Percentiles rank a stretch among this genome's conserved stretches.
Evolutionary conservation across 2,888 invertebrate species (phyloP).

Genomic region (Torymus texanus): DNA sequence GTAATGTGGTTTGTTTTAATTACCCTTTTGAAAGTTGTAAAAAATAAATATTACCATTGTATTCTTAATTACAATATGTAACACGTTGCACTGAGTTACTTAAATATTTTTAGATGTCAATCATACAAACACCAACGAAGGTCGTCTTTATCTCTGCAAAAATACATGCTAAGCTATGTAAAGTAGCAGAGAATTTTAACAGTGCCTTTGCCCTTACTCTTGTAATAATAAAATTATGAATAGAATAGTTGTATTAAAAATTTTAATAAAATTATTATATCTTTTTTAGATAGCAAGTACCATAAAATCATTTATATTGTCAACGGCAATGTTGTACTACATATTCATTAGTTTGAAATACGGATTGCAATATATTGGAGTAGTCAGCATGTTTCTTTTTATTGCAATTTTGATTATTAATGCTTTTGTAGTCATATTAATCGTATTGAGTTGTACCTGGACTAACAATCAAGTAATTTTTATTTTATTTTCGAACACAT

Average conservation of each 20-base stretch:
- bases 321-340: constrained; percentile 21
- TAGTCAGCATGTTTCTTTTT: neutral
- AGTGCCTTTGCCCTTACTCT: constrained; percentile 26
- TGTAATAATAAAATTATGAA: neutral
- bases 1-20: too few relatives aligned
- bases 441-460: constrained; percentile 40
- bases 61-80: too few relatives aligned
- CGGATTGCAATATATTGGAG: neutral
- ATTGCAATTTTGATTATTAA: neutral
- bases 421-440: neutral
- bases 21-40: too few relatives aligned
- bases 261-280: neutral
- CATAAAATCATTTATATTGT: constrained; percentile 32
- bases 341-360: constrained; percentile 14
- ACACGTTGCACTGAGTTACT: too few relatives aligned
- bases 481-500: too few relatives aligned
- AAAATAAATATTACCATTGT: too few relatives aligned
- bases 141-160: constrained; percentile 8
- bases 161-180: constrained; percentile 33
- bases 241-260: neutral
- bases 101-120: neutral
- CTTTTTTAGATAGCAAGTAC: constrained; percentile 27
- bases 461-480: constrained; percentile 4
- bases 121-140: neutral
- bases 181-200: constrained; percentile 28